phyloP scores from a whole-genome alignment of 2,797 vertebrate genomes.

The Sebastiscus albofasciatus region DNA sequence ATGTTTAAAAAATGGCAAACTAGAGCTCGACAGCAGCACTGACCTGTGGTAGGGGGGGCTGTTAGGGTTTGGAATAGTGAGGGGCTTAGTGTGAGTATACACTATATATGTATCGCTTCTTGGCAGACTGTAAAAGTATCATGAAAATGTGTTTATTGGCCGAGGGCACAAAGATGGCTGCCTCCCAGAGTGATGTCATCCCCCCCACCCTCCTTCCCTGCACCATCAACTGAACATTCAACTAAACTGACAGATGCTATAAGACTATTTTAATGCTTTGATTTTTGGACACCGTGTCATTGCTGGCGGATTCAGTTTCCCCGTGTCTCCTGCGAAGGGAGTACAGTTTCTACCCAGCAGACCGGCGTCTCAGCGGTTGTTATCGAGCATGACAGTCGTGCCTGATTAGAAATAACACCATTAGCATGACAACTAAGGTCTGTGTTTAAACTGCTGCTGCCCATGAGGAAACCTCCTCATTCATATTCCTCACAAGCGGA shows the following conservation, averaged over 20 bases:
- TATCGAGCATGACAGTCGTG: constrained; percentile 40
- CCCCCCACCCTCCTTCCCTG: not conserved
- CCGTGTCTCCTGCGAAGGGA: constrained; percentile 24
- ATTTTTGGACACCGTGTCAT: constrained; percentile 59
- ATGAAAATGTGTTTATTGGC: constrained; percentile 55
- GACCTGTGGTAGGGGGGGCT: not conserved
- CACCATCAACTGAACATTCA: constrained; percentile 43
- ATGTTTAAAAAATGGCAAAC: not conserved
- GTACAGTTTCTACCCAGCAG: constrained; percentile 34
- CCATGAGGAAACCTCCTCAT: constrained; percentile 52
- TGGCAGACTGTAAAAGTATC: constrained; percentile 33
- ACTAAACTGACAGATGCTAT: constrained; percentile 44
- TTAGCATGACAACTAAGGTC: constrained; percentile 60
- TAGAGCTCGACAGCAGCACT: not conserved
- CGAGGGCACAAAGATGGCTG: constrained; percentile 64
- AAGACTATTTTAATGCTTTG: constrained; percentile 36
- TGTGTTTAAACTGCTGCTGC: constrained; percentile 71
- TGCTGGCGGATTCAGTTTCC: constrained; percentile 32
- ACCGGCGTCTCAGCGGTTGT: constrained; percentile 38
- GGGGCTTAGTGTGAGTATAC: not conserved
- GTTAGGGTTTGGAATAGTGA: not conserved
- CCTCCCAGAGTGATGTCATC: constrained; percentile 58
- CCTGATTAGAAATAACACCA: constrained; percentile 63
- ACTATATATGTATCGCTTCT: not conserved
- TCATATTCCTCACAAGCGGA: constrained; percentile 48